A percentile compares a stretch with the other conserved stretches of the same genome.
phyloP scores from a whole-genome alignment of 1,140 invertebrate genomes.

The Drosophila bifasciata region DNA sequence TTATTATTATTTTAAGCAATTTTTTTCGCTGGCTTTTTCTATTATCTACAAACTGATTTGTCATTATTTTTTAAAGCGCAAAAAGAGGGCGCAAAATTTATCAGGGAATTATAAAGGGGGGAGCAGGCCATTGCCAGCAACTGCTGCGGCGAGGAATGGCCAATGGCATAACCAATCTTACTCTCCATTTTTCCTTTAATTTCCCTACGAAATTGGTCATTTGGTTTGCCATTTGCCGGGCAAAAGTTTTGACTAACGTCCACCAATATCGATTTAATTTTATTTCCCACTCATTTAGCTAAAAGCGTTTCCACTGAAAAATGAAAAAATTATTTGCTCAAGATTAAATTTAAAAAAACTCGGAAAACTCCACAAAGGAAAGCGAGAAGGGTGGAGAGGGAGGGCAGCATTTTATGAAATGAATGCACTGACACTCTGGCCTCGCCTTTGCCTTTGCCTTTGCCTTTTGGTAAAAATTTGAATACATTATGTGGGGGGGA shows the following conservation, averaged over 20 bases:
- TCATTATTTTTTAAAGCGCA: conserved; percentile 79
- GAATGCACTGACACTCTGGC: conserved; percentile 77
- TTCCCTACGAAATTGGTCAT: conserved; percentile 46
- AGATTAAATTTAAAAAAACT: conserved; percentile 75
- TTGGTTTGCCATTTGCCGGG: conserved; percentile 33
- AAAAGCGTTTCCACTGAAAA: conserved; percentile 66
- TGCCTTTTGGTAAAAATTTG: conserved; percentile 69
- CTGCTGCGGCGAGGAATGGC: not conserved
- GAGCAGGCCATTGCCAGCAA: not conserved
- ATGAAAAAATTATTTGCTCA: conserved; percentile 83
- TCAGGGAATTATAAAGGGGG: conserved; percentile 46
- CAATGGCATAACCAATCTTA: not conserved
- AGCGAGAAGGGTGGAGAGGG: conserved; percentile 9
- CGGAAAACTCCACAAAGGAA: conserved; percentile 13
- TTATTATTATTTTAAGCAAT: conserved; percentile 45
- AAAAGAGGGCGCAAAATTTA: conserved; percentile 34
- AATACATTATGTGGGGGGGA: conserved; percentile 68
- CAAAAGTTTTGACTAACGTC: conserved; percentile 64
- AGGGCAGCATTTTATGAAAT: conserved; percentile 80
- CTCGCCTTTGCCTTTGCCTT: conserved; percentile 65
- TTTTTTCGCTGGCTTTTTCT: conserved; percentile 29
- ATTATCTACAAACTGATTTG: conserved; percentile 83
- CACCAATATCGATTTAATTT: conserved; percentile 83
- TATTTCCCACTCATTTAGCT: conserved; percentile 83
- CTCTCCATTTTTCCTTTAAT: conserved; percentile 1